These are phyloP conservation scores for Hypocryptadius cinnamomeus DNA, from an alignment of 2,113 vertebrate genomes.

Conservation along the genomic window DNA sequence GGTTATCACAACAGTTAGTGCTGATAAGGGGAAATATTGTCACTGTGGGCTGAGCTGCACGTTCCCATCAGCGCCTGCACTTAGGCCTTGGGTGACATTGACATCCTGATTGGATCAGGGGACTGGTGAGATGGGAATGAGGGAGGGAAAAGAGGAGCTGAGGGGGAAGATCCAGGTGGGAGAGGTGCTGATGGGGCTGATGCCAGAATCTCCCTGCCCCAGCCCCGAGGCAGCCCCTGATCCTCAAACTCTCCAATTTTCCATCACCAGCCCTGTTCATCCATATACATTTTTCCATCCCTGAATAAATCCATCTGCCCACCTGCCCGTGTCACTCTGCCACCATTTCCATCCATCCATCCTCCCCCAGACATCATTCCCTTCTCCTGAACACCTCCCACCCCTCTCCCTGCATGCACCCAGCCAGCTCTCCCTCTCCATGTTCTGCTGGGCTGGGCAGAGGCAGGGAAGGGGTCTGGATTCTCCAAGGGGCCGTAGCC, in stretches of 20 bases:
- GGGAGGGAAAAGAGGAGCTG: neutral
- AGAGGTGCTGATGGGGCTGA: neutral
- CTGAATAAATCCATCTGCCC: neutral
- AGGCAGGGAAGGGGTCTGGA: neutral
- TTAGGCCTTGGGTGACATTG: neutral
- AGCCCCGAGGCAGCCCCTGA: neutral
- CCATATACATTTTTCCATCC: neutral
- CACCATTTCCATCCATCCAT: neutral
- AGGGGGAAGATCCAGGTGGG: neutral
- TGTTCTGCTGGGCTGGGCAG: accelerated
- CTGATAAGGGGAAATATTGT: neutral
- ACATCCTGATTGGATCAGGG: accelerated
- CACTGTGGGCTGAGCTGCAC: neutral
- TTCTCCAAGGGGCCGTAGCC: accelerated
- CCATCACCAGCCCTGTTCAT: neutral
- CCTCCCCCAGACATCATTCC: neutral
- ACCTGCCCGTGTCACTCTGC: neutral
- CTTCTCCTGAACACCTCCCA: neutral
- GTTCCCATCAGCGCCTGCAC: accelerated
- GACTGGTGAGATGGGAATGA: neutral
- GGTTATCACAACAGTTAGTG: neutral
- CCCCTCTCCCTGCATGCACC: neutral
- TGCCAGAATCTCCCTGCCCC: neutral
- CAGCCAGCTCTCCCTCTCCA: neutral
- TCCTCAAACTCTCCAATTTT: neutral